Evolutionary conservation across 2,797 vertebrate species (phyloP).

Genomic region (Microhierax caerulescens): DNA sequence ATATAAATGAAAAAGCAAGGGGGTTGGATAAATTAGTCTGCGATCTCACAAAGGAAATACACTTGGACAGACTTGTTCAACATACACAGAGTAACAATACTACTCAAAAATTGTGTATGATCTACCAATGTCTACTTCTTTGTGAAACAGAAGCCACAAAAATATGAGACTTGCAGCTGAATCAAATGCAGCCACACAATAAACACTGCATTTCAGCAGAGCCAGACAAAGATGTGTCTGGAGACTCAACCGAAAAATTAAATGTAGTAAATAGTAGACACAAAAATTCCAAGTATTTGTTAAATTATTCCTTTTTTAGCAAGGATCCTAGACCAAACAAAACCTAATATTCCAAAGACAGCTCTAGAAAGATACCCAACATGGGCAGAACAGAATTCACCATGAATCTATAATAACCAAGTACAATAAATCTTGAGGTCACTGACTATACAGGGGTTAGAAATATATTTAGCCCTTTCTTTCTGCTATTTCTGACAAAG

Average conservation of each 20-base stretch:
- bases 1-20: not conserved
- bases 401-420: not conserved
- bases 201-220: not conserved
- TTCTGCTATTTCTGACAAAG: not conserved
- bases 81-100: not conserved
- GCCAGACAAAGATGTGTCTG: not conserved
- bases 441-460: not conserved
- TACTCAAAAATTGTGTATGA: conserved; percentile 6
- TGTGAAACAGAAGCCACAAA: conserved; percentile 15
- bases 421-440: not conserved
- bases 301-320: not conserved
- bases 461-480: not conserved
- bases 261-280: not conserved
- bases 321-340: not conserved
- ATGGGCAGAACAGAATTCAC: not conserved
- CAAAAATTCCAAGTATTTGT: conserved; percentile 15
- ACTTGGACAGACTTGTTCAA: conserved; percentile 36
- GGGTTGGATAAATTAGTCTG: not conserved
- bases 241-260: not conserved
- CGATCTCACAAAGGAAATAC: not conserved
- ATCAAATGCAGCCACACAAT: not conserved
- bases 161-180: conserved; percentile 7
- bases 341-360: not conserved
- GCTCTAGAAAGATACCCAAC: not conserved
- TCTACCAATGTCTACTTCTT: not conserved